Conservation (phyloP, 2,888 invertebrate species). For the Pammene aurita region DNA sequence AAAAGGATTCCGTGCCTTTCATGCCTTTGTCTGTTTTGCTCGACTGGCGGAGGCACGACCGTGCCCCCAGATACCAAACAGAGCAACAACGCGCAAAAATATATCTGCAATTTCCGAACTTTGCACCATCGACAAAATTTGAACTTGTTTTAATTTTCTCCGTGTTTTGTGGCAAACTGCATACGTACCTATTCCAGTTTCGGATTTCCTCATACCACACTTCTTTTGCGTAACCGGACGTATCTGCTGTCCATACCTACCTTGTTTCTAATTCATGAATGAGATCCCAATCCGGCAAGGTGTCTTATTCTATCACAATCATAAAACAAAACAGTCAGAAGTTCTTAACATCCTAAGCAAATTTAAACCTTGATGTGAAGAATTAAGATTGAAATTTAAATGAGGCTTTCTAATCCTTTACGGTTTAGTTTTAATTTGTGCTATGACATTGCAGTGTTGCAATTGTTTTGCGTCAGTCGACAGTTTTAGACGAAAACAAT, state of each 20-base stretch:
- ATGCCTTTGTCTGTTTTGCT: too few species aligned
- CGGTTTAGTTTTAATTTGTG: neutral
- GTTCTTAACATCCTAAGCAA: neutral
- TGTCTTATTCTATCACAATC: constrained; percentile 35
- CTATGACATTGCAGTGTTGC: constrained; percentile 34
- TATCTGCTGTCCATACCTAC: constrained; percentile 26
- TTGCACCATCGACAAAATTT: too few species aligned
- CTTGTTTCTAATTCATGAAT: constrained; percentile 40
- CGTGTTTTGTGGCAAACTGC: too few species aligned
- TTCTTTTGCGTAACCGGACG: constrained; percentile 32
- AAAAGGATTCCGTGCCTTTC: too few species aligned
- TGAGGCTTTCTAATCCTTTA: neutral
- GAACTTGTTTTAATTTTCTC: too few species aligned
- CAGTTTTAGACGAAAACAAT: constrained; percentile 35
- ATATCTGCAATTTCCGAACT: too few species aligned
- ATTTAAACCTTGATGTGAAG: constrained; percentile 5
- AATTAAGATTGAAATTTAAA: neutral
- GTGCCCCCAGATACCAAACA: too few species aligned
- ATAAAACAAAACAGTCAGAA: neutral
- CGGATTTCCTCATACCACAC: constrained; percentile 1
- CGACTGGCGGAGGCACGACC: too few species aligned
- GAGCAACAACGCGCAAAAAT: too few species aligned
- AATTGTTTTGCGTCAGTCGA: constrained; percentile 32
- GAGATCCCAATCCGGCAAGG: constrained; percentile 31
- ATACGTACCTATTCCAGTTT: neutral